A percentile compares a stretch with the other conserved stretches of the same genome.
Evolutionary conservation across 1,140 invertebrate species (phyloP).

Genomic region (Hycleus phaleratus): DNA sequence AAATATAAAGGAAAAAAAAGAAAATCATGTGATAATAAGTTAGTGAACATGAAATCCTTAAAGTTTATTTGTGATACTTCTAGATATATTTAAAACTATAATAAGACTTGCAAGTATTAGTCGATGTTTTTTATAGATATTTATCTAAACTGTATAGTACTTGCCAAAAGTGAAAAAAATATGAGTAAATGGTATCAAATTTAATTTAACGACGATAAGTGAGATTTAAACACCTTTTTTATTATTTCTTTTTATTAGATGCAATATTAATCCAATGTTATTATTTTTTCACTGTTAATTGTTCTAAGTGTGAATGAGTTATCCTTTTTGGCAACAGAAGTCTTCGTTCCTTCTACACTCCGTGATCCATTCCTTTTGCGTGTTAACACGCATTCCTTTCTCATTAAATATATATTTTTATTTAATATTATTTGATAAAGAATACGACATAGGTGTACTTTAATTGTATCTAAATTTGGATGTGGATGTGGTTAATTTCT

Average conservation of each 20-base stretch:
- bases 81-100: slow-evolving; percentile 21
- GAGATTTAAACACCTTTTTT: slow-evolving; percentile 6
- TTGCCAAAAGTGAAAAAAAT: slow-evolving; percentile 5
- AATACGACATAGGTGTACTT: background rate
- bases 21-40: slow-evolving; percentile 27
- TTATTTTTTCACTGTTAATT: slow-evolving; percentile 10
- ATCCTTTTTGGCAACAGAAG: slow-evolving; percentile 32
- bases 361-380: slow-evolving; percentile 34
- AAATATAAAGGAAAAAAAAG: background rate
- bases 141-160: slow-evolving; percentile 9
- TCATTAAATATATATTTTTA: slow-evolving; percentile 10
- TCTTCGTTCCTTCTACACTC: slow-evolving; percentile 36
- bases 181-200: slow-evolving; percentile 5
- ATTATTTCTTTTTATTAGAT: slow-evolving; percentile 7
- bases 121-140: slow-evolving; percentile 20
- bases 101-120: slow-evolving; percentile 28
- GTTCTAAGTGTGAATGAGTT: slow-evolving; percentile 19
- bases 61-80: slow-evolving; percentile 30
- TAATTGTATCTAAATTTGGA: background rate
- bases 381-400: slow-evolving; percentile 24
- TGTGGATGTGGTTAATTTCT: too few species aligned
- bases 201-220: slow-evolving; percentile 12
- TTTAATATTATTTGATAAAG: background rate
- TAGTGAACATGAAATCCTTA: slow-evolving; percentile 28
- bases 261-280: slow-evolving; percentile 9